A percentile compares a stretch with the other conserved stretches of the same genome.
These are phyloP conservation scores for Gephyroberyx darwinii DNA, from an alignment of 2,797 vertebrate species.

Conservation along the genomic window DNA sequence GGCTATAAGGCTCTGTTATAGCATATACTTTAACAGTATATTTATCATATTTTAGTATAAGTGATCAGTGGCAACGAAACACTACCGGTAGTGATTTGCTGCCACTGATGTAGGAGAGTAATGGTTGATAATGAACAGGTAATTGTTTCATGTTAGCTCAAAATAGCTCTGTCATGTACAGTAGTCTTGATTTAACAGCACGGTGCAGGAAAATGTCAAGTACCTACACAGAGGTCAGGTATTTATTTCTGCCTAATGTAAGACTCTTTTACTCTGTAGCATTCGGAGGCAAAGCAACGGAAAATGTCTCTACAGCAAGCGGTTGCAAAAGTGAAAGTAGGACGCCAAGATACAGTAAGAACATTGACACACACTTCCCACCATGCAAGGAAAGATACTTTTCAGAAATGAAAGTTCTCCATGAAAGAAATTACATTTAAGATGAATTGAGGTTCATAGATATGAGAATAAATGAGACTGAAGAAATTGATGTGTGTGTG, in stretches of 20 bases:
- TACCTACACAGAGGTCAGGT: neutral
- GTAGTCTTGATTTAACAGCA: too few relatives aligned
- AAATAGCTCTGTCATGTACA: neutral
- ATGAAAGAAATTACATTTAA: neutral
- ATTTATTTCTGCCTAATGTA: neutral
- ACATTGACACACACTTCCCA: neutral
- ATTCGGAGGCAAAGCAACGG: conserved; percentile 85
- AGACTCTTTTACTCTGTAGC: conserved; percentile 70
- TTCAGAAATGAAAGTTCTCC: neutral
- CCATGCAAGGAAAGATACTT: neutral
- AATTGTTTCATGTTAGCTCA: neutral
- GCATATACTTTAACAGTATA: too few relatives aligned
- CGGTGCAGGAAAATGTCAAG: neutral
- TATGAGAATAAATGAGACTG: neutral
- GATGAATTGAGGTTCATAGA: neutral
- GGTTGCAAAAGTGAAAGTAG: conserved; percentile 88
- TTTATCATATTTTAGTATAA: too few relatives aligned
- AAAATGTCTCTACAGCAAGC: conserved; percentile 81
- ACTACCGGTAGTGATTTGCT: too few relatives aligned
- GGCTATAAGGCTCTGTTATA: too few relatives aligned
- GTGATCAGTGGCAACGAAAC: too few relatives aligned
- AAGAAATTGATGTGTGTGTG: conserved; percentile 1
- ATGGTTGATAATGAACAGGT: neutral
- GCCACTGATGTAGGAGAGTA: too few relatives aligned
- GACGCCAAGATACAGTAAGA: conserved; percentile 91